Evolutionary conservation across 2,797 vertebrate species (phyloP).

Genomic region (Sphenopsis melanotis): DNA sequence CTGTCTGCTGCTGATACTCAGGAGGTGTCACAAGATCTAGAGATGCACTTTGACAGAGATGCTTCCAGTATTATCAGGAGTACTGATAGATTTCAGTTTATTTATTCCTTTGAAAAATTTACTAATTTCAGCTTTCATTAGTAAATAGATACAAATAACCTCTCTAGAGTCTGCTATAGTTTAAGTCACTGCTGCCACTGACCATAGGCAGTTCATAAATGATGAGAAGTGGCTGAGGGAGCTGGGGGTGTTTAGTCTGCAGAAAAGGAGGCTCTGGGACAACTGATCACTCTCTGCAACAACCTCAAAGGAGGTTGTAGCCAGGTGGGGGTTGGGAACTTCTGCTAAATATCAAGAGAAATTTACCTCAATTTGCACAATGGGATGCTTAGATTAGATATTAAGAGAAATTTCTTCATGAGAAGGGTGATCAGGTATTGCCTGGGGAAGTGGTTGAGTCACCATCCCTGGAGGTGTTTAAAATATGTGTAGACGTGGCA

Average conservation of each 20-base stretch:
- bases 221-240: not conserved
- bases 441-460: not conserved
- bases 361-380: not conserved
- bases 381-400: not conserved
- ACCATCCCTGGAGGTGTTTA: not conserved
- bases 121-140: not conserved
- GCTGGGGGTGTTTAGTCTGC: not conserved
- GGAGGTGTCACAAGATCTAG: not conserved
- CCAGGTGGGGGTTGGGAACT: not conserved
- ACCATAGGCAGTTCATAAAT: not conserved
- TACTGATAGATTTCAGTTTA: not conserved
- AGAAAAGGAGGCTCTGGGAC: not conserved
- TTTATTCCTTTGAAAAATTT: not conserved
- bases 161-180: not conserved
- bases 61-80: not conserved
- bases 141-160: not conserved
- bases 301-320: not conserved
- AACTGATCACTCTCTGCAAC: rapidly evolving
- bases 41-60: not conserved
- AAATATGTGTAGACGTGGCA: not conserved
- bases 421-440: rapidly evolving
- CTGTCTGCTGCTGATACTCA: not conserved
- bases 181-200: not conserved
- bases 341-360: not conserved
- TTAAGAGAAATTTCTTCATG: not conserved